Conservation (phyloP, 2,888 invertebrate species). For the Pheosia tremula region DNA sequence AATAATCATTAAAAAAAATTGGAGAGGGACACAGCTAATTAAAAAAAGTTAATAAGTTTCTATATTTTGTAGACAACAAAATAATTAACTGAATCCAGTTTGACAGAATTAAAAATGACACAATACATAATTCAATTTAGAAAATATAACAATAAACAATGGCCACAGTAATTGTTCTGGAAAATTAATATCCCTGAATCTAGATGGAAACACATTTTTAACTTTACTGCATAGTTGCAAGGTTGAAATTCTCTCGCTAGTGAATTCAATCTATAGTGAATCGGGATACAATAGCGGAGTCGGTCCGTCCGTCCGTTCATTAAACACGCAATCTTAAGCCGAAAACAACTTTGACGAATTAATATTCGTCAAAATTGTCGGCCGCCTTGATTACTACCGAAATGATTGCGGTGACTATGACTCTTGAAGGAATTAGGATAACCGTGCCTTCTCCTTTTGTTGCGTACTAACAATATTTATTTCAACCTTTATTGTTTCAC, state of each 20-base stretch:
- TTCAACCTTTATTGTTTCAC: no score
- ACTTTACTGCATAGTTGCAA: not conserved
- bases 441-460: not conserved
- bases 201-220: not conserved
- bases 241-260: slow-evolving; percentile 14
- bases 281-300: slow-evolving; percentile 41
- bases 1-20: no score
- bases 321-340: slow-evolving; percentile 75
- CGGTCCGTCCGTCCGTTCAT: slow-evolving; percentile 56
- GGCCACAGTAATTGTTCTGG: slow-evolving; percentile 32
- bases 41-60: not conserved
- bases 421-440: slow-evolving; percentile 1
- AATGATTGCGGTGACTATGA: slow-evolving; percentile 33
- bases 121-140: slow-evolving; percentile 33
- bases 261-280: slow-evolving; percentile 32
- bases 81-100: not conserved
- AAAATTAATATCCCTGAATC: slow-evolving; percentile 33
- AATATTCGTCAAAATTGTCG: slow-evolving; percentile 75
- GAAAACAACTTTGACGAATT: slow-evolving; percentile 75
- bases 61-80: not conserved
- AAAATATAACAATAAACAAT: slow-evolving; percentile 41
- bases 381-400: slow-evolving; percentile 66
- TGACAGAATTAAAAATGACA: slow-evolving; percentile 9
- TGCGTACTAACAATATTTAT: no score
- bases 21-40: no score